phyloP scores from a whole-genome alignment of 2,113 vertebrate species.

The Hippocampus mohnikei region DNA sequence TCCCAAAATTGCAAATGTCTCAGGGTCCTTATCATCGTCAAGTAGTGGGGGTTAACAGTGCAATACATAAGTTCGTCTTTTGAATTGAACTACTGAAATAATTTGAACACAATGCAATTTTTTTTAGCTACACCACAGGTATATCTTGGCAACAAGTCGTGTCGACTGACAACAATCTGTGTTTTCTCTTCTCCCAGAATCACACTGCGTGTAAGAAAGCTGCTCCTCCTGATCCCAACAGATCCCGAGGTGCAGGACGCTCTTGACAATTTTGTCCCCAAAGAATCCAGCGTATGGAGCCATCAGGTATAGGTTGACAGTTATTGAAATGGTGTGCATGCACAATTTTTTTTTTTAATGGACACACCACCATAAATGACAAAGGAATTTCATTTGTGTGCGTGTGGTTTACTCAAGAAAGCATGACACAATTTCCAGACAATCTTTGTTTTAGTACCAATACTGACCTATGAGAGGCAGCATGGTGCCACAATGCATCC shows the following conservation, averaged over 20 bases:
- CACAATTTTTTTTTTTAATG: neutral
- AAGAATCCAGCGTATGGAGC: constrained; percentile 81
- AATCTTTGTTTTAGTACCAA: neutral
- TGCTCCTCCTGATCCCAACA: constrained; percentile 93
- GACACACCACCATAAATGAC: neutral
- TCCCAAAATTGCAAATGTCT: too few relatives aligned
- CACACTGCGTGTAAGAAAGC: constrained; percentile 90
- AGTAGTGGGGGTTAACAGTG: neutral
- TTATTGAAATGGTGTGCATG: neutral
- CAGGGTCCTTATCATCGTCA: neutral
- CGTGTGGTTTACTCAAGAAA: neutral
- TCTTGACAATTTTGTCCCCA: constrained; percentile 85
- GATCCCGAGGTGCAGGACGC: constrained; percentile 98
- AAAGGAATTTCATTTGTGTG: neutral
- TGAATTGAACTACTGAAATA: too few relatives aligned
- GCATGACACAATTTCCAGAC: neutral
- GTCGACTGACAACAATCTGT: neutral
- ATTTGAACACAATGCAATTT: too few relatives aligned
- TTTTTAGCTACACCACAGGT: too few relatives aligned
- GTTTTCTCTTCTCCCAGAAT: constrained; percentile 73
- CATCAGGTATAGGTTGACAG: constrained; percentile 67
- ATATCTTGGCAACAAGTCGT: neutral
- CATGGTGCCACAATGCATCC: neutral
- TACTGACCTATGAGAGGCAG: neutral
- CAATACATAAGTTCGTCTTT: neutral